Evolutionary conservation across 2,888 invertebrate species (phyloP), one percentile per base, ranked within the genome.

Genomic region (Pediacus dermestoides): DNA sequence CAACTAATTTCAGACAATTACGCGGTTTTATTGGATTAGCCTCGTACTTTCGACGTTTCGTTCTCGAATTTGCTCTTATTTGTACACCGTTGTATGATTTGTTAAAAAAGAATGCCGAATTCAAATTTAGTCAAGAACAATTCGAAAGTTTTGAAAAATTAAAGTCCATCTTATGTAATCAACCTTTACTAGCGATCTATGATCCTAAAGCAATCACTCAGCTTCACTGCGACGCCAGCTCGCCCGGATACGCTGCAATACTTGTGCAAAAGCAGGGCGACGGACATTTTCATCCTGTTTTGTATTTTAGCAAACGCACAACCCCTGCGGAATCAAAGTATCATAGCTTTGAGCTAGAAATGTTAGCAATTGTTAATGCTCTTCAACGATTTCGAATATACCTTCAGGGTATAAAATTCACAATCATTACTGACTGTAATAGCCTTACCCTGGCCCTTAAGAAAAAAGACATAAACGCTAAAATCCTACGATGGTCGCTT

Each of bases 271-370:
- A 37, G 15, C 41, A 41, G 16, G 14, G 11, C 6, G 41, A 41
- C 23, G 16, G 16, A 9, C 11, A 21, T 12, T 37, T 23, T 37
- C 30, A 41, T 15, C 41, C 41, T 10, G 30, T 41, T 1, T 33
- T 41, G 1, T 37, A 18, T 41, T 41, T 21, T 30, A 40, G 40
- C 31, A 21, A 36, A 27, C 27, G 33, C 12, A 37, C 41, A 12
- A 28, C 33, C 6, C 28, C 10, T 9, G 10, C 15, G 2, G 33
- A 42, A 13, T 14, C 37, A 7, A 22, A 18, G 11, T 14, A 8
- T 9, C 26, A 27, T 26, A 34, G 34, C 3, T 34, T 16, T 27
- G 34, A 27, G 12, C 9, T 34, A 7, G 34, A 34, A n/a, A 3
- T 10, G 7, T 12, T 34, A 8, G 8, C 10, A 3, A 27, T 34